Percentiles rank a stretch among this genome's conserved stretches.
These are phyloP conservation scores for Cataglyphis cursor DNA, from an alignment of 2,888 invertebrate species.

Conservation along the genomic window DNA sequence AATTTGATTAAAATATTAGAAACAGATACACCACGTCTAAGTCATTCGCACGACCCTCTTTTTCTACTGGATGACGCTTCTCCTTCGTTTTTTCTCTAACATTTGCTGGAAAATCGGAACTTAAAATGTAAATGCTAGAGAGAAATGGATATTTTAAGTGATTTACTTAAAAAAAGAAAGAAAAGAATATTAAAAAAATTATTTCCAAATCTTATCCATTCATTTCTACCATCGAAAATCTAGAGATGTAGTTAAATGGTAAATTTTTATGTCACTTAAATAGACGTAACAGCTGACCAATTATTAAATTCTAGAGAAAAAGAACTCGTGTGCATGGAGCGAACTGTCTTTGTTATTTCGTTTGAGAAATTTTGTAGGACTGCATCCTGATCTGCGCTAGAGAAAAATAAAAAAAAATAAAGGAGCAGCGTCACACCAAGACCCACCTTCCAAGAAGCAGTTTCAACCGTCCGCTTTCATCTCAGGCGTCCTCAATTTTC, in stretches of 20 bases:
- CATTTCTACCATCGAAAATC: not conserved
- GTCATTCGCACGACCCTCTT: constrained; percentile 63
- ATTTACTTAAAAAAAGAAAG: too few species aligned
- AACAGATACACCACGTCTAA: constrained; percentile 62
- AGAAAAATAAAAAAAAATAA: not conserved
- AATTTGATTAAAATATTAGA: constrained; percentile 77
- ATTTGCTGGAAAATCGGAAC: not conserved
- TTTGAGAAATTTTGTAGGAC: not conserved
- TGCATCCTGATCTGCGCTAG: not conserved
- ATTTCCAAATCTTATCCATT: not conserved
- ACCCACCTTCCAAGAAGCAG: not conserved
- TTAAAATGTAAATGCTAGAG: not conserved
- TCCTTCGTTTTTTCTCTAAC: constrained; percentile 14
- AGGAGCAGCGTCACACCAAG: constrained; percentile 17
- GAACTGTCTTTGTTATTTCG: not conserved
- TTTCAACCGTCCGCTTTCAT: constrained; percentile 3
- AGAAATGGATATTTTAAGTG: not conserved
- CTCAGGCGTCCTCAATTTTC: constrained; percentile 40
- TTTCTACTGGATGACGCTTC: constrained; percentile 22
- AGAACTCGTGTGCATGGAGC: too few species aligned
- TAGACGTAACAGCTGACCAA: too few species aligned
- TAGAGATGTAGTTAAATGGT: not conserved
- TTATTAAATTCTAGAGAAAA: too few species aligned
- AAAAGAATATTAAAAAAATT: not conserved
- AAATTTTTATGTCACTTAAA: not conserved